A percentile compares a stretch with the other conserved stretches of the same genome.
phyloP scores from a whole-genome alignment of 2,113 vertebrate genomes.

The Catharus fuscescens region DNA sequence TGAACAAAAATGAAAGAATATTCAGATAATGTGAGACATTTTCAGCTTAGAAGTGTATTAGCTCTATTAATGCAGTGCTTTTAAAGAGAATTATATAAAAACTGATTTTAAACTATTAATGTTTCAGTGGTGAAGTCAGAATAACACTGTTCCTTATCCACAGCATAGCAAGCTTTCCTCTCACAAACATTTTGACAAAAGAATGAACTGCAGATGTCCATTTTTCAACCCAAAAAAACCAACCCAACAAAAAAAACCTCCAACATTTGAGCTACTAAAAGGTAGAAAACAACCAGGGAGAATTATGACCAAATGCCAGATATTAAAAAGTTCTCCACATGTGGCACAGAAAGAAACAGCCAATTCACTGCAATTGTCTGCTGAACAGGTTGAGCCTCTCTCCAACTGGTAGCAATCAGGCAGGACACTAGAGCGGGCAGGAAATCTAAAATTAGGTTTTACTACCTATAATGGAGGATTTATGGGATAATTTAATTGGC shows the following conservation, averaged over 20 bases:
- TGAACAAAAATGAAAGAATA: neutral
- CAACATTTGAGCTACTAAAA: neutral
- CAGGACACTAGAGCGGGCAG: constrained; percentile 74
- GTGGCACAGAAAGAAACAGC: constrained; percentile 39
- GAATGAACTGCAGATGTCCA: constrained; percentile 4
- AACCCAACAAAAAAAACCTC: neutral
- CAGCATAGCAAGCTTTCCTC: neutral
- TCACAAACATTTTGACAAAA: neutral
- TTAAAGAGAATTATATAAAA: neutral
- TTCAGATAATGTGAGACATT: neutral
- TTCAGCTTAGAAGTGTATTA: neutral
- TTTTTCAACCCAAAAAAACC: neutral
- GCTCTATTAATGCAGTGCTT: neutral
- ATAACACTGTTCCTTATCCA: neutral
- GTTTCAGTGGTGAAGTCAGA: neutral
- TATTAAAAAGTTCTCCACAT: constrained; percentile 19
- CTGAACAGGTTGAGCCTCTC: constrained; percentile 58
- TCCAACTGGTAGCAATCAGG: constrained; percentile 78
- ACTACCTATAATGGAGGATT: constrained; percentile 84
- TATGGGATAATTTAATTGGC: constrained; percentile 84
- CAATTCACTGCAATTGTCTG: constrained; percentile 41
- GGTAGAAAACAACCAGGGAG: constrained; percentile 8
- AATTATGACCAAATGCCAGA: constrained; percentile 36
- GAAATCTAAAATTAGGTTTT: constrained; percentile 88
- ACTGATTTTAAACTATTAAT: neutral